These are phyloP conservation scores for Megaustenia siamemsis DNA, from an alignment of 2,888 invertebrate genomes.

Conservation along the genomic window DNA sequence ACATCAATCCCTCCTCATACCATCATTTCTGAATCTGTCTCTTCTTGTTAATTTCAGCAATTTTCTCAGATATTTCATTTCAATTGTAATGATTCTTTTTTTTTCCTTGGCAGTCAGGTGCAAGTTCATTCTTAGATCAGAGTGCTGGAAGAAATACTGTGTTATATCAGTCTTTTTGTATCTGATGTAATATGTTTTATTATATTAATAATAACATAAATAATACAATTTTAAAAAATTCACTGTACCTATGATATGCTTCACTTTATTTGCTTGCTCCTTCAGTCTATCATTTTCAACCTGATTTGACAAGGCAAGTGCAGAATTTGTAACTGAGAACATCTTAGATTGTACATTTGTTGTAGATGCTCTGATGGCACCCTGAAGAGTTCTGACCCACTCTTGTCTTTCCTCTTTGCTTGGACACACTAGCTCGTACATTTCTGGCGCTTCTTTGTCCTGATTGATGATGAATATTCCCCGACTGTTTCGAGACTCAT, in stretches of 20 bases:
- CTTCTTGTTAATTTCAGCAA: too few species aligned
- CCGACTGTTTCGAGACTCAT: constrained; percentile 89
- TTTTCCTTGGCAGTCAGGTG: too few species aligned
- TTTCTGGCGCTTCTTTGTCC: constrained; percentile 93
- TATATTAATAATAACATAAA: too few species aligned
- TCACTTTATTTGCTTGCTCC: constrained; percentile 88
- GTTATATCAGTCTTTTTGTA: too few species aligned
- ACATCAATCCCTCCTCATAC: too few species aligned
- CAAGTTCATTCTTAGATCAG: too few species aligned
- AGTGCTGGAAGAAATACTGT: too few species aligned
- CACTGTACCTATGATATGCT: constrained; percentile 90
- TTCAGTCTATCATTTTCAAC: constrained; percentile 89
- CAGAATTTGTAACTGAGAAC: background rate
- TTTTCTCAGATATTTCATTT: too few species aligned
- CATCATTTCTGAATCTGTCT: too few species aligned
- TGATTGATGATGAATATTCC: constrained; percentile 96
- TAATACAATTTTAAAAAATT: too few species aligned
- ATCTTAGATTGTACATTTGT: constrained; percentile 80
- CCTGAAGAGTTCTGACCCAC: constrained; percentile 93
- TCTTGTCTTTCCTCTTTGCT: constrained; percentile 93
- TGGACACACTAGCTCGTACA: constrained; percentile 93
- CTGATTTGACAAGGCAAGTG: constrained; percentile 84
- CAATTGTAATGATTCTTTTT: too few species aligned
- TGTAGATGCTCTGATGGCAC: constrained; percentile 91
- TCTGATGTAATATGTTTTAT: too few species aligned